Evolutionary conservation across 2,797 vertebrate species (phyloP), one percentile per base, ranked within the genome.

Genomic region (Psittacula derbiana): DNA sequence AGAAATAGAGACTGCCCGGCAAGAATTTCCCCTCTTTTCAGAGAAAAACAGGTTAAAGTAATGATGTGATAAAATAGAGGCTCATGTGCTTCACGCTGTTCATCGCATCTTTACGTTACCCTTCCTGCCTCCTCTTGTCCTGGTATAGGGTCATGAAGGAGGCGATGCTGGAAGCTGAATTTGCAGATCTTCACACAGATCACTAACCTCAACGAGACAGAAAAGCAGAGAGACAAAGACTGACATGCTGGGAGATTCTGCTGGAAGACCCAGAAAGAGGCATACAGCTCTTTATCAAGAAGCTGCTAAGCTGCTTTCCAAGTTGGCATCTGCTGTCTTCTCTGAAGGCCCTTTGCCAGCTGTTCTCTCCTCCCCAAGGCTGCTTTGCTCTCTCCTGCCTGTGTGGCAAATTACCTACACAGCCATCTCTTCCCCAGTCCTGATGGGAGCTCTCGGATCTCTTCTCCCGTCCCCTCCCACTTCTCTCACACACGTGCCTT

Each of bases 401-500:
- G 25, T 0, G 0, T 49, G 66, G 47, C 55, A 71, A 66, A 61
- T 50, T 20, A 82, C 74, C 70, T 66, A 55, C 73, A 62, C 62
- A 86, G 47, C 23, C 67, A 73, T 53, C 71, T 64, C 80, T 33
- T 65, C 74, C 71, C 50, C 64, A 43, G 64, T 9, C 31, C 41
- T 69, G 47, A 23, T 4, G 40, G 79, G 84, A 96, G 53, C 72
- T 92, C 84, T 74, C 89, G 88, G 91, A 92, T 81, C 52, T 8
- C 88, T 76, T 82, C 71, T 86, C 38, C 66, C 16, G 23, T 82
- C 60, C 82, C 81, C 84, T 92, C 92, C 95, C 43, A 92, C 94
- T 61, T 69, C 74, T 71, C 67, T 80, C 58, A 23, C 66, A 61
- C 82, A 69, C 4, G 5, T 62, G 58, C 81, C 84, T 91, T 76